These are phyloP conservation scores for Oscheius onirici DNA, from an alignment of 2,888 invertebrate genomes.

Conservation along the genomic window DNA sequence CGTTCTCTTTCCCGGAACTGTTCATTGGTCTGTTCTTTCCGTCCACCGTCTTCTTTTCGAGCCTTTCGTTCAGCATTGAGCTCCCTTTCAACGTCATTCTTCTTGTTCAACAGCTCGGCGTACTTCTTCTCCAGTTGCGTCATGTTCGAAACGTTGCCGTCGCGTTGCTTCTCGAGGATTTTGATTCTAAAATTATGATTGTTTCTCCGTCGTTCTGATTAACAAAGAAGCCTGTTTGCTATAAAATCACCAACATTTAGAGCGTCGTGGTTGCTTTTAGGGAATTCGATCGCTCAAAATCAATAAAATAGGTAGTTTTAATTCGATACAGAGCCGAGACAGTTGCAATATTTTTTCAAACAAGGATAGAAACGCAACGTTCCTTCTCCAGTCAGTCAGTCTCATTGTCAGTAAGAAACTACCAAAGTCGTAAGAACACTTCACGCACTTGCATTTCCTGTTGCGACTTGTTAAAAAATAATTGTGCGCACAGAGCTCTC, in stretches of 20 bases:
- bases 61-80: slow-evolving; percentile 74
- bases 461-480: no score
- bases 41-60: slow-evolving; percentile 80
- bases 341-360: no score
- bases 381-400: no score
- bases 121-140: slow-evolving; percentile 83
- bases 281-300: no score
- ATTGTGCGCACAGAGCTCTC: no score
- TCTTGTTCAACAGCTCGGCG: slow-evolving; percentile 84
- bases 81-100: slow-evolving; percentile 81
- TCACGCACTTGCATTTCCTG: no score
- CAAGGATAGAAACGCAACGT: no score
- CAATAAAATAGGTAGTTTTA: no score
- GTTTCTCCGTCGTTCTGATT: neutral
- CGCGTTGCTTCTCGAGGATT: slow-evolving; percentile 80
- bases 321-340: no score
- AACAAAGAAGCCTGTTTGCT: neutral
- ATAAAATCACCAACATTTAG: neutral
- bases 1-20: slow-evolving; percentile 54
- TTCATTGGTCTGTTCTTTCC: slow-evolving; percentile 49
- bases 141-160: slow-evolving; percentile 82
- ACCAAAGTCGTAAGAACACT: no score
- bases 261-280: no score
- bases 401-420: no score
- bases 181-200: slow-evolving; percentile 77